These are phyloP conservation scores for Oncopodura yosiiana DNA, from an alignment of 1,140 invertebrate genomes.

Conservation along the genomic window DNA sequence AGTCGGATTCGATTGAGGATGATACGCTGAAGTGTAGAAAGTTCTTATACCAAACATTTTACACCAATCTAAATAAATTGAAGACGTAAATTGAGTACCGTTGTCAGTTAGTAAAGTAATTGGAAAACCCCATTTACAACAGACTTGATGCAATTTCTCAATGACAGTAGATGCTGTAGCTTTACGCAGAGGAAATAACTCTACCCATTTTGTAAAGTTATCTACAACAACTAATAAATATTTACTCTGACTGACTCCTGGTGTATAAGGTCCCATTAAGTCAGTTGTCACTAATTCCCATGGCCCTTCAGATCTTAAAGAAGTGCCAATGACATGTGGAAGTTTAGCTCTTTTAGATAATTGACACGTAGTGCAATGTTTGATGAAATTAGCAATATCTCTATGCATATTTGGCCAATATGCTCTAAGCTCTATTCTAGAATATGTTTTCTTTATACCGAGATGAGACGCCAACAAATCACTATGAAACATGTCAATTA, in stretches of 20 bases:
- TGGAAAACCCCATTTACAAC: constrained; percentile 34
- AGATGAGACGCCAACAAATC: constrained; percentile 3
- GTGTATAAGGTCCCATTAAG: constrained; percentile 33
- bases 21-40: constrained; percentile 37
- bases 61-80: constrained; percentile 17
- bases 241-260: constrained; percentile 5
- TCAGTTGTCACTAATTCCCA: constrained; percentile 34
- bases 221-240: constrained; percentile 29
- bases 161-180: constrained; percentile 18
- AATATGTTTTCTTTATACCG: constrained; percentile 18
- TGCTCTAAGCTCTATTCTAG: constrained; percentile 1
- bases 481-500: constrained; percentile 9
- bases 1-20: constrained; percentile 40
- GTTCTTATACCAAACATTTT: constrained; percentile 3
- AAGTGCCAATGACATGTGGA: not conserved
- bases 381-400: constrained; percentile 10
- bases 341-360: not conserved
- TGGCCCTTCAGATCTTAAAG: not conserved
- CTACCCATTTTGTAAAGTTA: constrained; percentile 34
- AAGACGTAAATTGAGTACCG: constrained; percentile 31
- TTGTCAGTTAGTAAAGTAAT: constrained; percentile 34
- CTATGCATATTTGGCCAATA: constrained; percentile 9
- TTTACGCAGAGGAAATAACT: constrained; percentile 28
- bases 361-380: constrained; percentile 6
- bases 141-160: constrained; percentile 29